Base-by-base conservation (phyloP, 2,113 vertebrate species). In the Prochilodus magdalenae region DNA sequence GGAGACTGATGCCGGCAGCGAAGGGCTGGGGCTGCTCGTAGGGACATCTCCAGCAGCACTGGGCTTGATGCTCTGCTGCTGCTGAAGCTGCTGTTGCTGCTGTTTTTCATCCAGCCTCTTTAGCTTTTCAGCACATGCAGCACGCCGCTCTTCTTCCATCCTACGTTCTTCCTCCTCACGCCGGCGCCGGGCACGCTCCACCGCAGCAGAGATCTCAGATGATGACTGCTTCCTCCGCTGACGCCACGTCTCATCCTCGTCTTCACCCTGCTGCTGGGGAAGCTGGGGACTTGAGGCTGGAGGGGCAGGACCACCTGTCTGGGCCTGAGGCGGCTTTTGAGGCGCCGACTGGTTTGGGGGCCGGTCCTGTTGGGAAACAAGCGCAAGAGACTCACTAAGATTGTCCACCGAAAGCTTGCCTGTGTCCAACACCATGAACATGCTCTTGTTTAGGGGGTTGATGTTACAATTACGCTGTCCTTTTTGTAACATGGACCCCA, bases 231-330 rank as follows among this genome's bases (percentile, higher is more conserved):
- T 97, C 10, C 97, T 91, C 10, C 97, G 93, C 87, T 98, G 97
- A 22, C 97, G 95, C 97, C 96, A 98, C 0, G 96, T 96, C 81
- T 98, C 97, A 7, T 98, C 97, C 81, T 98, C 97, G 1, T 97
- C 96, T 33, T 98, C 96, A 0, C 94, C 95, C 73, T 90, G 92
- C 36, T 90, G 59, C 12, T 91, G 93, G 36, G 80, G 90, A 27
- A 83, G 85, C 73, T 87, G 81, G 49, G 86, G 80, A 0, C 88
- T 82, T 49, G 93, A 88, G 15, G 93, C 63, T 16, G 91, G 89
- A 69, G 92, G 79, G 22, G 85, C 76, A 10, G 79, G 79, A 51
- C 82, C 84, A 4, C 66, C 75, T 83, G 83, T 90, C 89, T 76
- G 91, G 86, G 83, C 82, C 87, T 77, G 87, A 84, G 78, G 73